Evolutionary conservation across 2,888 invertebrate genomes (phyloP).

Genomic region (Hylaea fasciaria): DNA sequence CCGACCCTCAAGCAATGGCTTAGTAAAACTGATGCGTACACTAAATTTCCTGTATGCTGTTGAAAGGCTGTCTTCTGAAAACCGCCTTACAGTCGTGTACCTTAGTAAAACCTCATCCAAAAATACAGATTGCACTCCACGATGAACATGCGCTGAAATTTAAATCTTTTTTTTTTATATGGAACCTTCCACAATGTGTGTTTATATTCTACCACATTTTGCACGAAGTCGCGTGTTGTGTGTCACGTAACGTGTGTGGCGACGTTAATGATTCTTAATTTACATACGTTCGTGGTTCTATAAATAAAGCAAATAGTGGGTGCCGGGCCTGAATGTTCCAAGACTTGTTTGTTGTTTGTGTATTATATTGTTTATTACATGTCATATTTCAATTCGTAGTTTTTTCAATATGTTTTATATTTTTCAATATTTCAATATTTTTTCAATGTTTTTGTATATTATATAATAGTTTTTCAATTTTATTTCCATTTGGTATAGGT

Average conservation of each 20-base stretch:
- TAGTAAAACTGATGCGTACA: no score
- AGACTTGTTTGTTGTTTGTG: neutral
- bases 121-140: no score
- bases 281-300: constrained; percentile 20
- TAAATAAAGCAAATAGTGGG: constrained; percentile 15
- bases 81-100: no score
- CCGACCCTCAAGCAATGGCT: no score
- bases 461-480: no score
- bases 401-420: neutral
- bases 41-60: no score
- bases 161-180: no score
- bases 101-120: no score
- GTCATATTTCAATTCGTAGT: neutral
- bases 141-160: no score
- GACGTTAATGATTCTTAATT: constrained; percentile 28
- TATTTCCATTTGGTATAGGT: no score
- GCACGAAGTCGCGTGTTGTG: constrained; percentile 27
- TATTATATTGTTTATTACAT: neutral
- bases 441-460: neutral
- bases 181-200: no score
- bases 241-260: constrained; percentile 25
- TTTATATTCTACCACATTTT: constrained; percentile 18
- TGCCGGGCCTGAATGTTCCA: neutral
- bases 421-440: neutral
- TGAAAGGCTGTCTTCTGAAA: no score